Base-by-base conservation (phyloP, 2,113 vertebrate species). In the Saguinus midas region DNA sequence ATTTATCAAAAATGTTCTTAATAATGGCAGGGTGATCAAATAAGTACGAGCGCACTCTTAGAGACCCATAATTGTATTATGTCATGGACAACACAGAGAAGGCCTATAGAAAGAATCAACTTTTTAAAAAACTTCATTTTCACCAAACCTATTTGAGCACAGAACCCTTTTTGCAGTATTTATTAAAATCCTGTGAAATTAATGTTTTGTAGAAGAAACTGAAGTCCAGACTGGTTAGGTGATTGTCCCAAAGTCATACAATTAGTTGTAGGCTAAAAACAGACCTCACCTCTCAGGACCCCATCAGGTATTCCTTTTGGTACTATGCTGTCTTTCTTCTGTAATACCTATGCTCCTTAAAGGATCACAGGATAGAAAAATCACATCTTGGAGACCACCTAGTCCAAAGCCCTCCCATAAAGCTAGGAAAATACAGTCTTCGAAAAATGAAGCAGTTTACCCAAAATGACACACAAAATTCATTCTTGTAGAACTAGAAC, bases 101-200 rank as follows among this genome's bases (percentile, higher is more conserved):
- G 43, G 43, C 8, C 61, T 84, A 89, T 0, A 76, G 37, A 87
- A 84, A 93, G 29, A n/a, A 96, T 64, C 1, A 37, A 6, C 55
- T 40, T 58, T 58, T 58, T 9, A 45, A 81, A 29, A 87, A 52
- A 84, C 7, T 32, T 45, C 43, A 90, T 37, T 93, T 93, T 94
- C 89, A 52, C 43, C 57, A 73, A 92, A 70, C 8, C 37, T 88
- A 82, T 82, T 73, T 96, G 82, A 92, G 66, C 58, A 82, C 5
- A 68, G 87, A 94, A 89, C 4, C 4, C 16, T 94, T 86, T 92
- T 0, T 52, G 27, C 17, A 66, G 25, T 86, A 93, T 89, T 95
- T 95, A 78, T 37, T 90, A 52, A 82, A 94, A 95, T 84, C 58
- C 48, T 94, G 8, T 85, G 66, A 66, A 91, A 91, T 72, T 92